Conservation (phyloP, 2,797 vertebrate species). For the Prunella strophiata region DNA sequence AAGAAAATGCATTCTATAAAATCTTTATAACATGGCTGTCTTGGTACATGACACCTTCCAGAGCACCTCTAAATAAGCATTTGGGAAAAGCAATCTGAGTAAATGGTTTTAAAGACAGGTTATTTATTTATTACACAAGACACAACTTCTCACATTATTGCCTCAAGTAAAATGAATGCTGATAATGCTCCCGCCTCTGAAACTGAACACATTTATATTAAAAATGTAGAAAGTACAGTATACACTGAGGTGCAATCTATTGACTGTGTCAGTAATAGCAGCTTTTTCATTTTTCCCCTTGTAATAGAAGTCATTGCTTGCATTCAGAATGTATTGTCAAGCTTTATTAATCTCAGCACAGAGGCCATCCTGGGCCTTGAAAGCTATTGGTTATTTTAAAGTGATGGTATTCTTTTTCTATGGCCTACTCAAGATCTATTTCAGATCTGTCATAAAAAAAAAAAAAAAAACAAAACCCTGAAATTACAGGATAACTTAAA, state of each 20-base stretch:
- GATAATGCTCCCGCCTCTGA: constrained; percentile 63
- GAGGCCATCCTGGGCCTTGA: constrained; percentile 73
- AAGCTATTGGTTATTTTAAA: constrained; percentile 73
- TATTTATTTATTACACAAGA: constrained; percentile 75
- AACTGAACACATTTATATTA: constrained; percentile 81
- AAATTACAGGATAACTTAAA: constrained; percentile 62
- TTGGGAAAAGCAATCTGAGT: constrained; percentile 69
- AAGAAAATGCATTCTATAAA: neutral
- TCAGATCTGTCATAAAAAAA: constrained; percentile 58
- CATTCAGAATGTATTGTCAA: constrained; percentile 76
- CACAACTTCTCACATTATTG: constrained; percentile 70
- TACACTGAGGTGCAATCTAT: constrained; percentile 76
- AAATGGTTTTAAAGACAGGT: constrained; percentile 74
- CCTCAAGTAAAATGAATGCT: constrained; percentile 72
- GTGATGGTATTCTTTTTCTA: constrained; percentile 56
- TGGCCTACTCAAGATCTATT: constrained; percentile 64
- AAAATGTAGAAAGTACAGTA: constrained; percentile 78
- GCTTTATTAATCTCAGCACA: constrained; percentile 81
- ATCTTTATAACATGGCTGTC: neutral
- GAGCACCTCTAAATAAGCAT: constrained; percentile 67
- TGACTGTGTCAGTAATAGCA: constrained; percentile 76
- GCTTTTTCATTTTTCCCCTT: constrained; percentile 80
- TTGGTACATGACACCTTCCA: constrained; percentile 17
- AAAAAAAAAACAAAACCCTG: neutral
- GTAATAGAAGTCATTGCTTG: constrained; percentile 78